Conservation (phyloP, 2,797 vertebrate species). For the Hypotaenidia philippensis region DNA sequence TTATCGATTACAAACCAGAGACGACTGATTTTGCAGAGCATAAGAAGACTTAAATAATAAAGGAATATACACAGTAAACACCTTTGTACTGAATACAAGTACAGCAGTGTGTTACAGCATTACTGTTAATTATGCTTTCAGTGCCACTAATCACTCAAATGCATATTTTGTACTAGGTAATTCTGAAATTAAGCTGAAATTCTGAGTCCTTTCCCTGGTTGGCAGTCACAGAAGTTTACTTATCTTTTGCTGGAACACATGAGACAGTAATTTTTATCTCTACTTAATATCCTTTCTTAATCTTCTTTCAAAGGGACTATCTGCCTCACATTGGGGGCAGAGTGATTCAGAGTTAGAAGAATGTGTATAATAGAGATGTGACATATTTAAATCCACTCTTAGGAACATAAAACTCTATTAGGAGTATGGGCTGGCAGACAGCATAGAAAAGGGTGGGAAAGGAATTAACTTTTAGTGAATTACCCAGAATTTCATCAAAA, state of each 20-base stretch:
- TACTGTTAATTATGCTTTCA: not conserved
- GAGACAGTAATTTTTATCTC: not conserved
- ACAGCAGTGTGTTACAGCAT: not conserved
- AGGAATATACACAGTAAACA: not conserved
- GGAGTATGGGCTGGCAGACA: not conserved
- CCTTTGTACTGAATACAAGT: rapidly evolving
- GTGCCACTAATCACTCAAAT: not conserved
- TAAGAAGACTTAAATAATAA: not conserved
- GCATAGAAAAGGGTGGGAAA: not conserved
- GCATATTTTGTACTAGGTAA: not conserved
- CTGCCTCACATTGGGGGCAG: not conserved
- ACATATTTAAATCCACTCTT: constrained; percentile 5
- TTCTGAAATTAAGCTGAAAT: constrained; percentile 20
- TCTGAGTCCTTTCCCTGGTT: not conserved
- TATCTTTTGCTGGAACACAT: not conserved
- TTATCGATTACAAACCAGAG: not conserved
- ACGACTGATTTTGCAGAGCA: not conserved
- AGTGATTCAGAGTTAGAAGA: constrained; percentile 36
- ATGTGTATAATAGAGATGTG: not conserved
- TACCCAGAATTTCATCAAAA: constrained; percentile 7
- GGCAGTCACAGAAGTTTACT: not conserved
- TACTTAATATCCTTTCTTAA: constrained; percentile 28
- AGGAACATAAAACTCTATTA: constrained; percentile 3
- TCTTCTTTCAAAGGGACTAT: not conserved
- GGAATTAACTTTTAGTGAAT: not conserved